These are phyloP conservation scores for Hybos culiciformis DNA, from an alignment of 2,888 invertebrate species.

Conservation along the genomic window DNA sequence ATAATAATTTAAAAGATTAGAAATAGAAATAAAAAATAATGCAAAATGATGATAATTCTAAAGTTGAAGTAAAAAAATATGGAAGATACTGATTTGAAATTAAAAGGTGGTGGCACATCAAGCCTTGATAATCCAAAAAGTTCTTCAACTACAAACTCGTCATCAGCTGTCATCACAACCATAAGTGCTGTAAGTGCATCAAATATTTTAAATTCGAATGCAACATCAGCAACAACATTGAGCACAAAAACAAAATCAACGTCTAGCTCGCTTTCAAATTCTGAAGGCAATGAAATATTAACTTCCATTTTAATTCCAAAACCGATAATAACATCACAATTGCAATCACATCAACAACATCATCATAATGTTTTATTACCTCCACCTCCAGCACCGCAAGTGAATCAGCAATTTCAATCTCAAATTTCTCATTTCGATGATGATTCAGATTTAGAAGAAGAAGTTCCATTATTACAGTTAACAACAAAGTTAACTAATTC, in stretches of 20 bases:
- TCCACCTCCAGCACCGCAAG: neutral
- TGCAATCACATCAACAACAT: too few relatives aligned
- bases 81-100: neutral
- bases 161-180: too few relatives aligned
- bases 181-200: too few relatives aligned
- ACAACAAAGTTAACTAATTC: too few relatives aligned
- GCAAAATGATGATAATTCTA: neutral
- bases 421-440: neutral
- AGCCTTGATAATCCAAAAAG: too few relatives aligned
- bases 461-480: neutral
- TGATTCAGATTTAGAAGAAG: slow-evolving; percentile 3
- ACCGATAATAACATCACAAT: neutral
- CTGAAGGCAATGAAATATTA: too few relatives aligned
- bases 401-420: too few relatives aligned
- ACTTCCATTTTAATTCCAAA: too few relatives aligned
- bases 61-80: neutral
- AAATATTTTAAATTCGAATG: too few relatives aligned
- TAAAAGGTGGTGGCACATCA: neutral
- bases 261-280: too few relatives aligned
- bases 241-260: neutral
- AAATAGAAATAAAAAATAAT: neutral
- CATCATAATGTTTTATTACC: neutral
- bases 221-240: neutral
- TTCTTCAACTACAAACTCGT: too few relatives aligned
- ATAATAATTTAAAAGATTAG: neutral